phyloP scores from a whole-genome alignment of 2,113 vertebrate species.

The Delphinus delphis region DNA sequence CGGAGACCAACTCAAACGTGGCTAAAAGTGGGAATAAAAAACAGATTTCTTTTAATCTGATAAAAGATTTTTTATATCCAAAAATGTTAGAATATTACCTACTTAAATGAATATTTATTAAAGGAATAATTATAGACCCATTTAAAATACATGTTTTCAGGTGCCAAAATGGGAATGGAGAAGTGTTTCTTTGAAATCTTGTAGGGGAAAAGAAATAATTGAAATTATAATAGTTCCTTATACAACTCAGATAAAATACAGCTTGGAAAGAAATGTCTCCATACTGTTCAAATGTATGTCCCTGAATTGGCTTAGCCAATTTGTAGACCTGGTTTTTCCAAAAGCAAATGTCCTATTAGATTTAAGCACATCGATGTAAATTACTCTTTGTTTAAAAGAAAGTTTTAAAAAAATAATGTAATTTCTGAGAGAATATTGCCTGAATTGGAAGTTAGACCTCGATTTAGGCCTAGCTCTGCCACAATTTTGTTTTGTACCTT shows the following conservation, averaged over 20 bases:
- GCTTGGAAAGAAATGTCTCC: conserved; percentile 47
- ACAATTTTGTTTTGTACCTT: background rate
- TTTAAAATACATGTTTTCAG: conserved; percentile 57
- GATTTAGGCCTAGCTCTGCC: background rate
- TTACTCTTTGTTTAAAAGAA: conserved; percentile 58
- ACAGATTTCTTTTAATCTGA: conserved; percentile 62
- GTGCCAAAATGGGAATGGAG: background rate
- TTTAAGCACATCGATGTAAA: conserved; percentile 39
- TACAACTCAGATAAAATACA: background rate
- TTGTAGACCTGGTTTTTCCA: background rate
- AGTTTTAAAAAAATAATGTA: background rate
- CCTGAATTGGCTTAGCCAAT: conserved; percentile 27
- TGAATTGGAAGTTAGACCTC: background rate
- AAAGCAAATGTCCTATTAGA: conserved; percentile 27
- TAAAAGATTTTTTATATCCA: conserved; percentile 52
- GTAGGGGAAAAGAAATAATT: background rate
- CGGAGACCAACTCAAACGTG: conserved; percentile 42
- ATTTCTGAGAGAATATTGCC: background rate
- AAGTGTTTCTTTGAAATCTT: conserved; percentile 47
- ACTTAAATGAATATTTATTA: conserved; percentile 60
- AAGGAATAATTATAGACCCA: conserved; percentile 48
- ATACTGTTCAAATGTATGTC: background rate
- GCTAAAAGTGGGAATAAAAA: conserved; percentile 57
- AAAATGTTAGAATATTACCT: conserved; percentile 64
- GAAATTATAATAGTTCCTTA: conserved; percentile 45